These are phyloP conservation scores for Pherbina coryleti DNA, from an alignment of 2,888 invertebrate genomes.

Conservation along the genomic window DNA sequence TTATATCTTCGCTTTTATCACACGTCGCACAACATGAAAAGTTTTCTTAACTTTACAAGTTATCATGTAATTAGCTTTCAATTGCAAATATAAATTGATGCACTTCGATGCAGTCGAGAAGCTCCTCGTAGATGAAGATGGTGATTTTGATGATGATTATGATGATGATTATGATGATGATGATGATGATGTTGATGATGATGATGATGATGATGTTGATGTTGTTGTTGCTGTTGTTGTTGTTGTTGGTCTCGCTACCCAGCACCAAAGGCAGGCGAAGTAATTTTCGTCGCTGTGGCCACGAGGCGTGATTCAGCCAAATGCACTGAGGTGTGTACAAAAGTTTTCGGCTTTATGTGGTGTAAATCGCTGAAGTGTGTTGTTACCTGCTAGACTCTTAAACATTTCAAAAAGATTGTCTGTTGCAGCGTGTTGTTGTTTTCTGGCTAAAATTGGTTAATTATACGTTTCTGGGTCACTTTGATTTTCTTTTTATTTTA, in stretches of 20 bases:
- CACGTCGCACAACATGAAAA: neutral
- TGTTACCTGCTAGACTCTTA: too few relatives aligned
- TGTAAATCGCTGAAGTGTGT: too few relatives aligned
- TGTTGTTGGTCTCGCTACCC: neutral
- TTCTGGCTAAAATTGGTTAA: too few relatives aligned
- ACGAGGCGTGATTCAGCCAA: neutral
- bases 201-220: too few relatives aligned
- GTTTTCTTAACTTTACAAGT: conserved; percentile 15
- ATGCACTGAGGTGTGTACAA: neutral
- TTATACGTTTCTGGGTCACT: too few relatives aligned
- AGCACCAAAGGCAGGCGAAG: neutral
- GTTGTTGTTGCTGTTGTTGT: too few relatives aligned
- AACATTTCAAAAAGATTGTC: too few relatives aligned
- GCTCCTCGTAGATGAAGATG: neutral
- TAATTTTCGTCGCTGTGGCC: neutral
- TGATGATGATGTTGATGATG: too few relatives aligned
- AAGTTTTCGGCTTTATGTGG: neutral
- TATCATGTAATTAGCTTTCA: conserved; percentile 37
- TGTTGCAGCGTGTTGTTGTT: too few relatives aligned
- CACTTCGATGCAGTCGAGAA: conserved; percentile 22
- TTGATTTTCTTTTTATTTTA: too few relatives aligned
- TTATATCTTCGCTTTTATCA: neutral
- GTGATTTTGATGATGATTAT: too few relatives aligned
- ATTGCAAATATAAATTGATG: conserved; percentile 30
- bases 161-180: too few relatives aligned